phyloP scores from a whole-genome alignment of 2,797 vertebrate species.

The Mycteria americana region DNA sequence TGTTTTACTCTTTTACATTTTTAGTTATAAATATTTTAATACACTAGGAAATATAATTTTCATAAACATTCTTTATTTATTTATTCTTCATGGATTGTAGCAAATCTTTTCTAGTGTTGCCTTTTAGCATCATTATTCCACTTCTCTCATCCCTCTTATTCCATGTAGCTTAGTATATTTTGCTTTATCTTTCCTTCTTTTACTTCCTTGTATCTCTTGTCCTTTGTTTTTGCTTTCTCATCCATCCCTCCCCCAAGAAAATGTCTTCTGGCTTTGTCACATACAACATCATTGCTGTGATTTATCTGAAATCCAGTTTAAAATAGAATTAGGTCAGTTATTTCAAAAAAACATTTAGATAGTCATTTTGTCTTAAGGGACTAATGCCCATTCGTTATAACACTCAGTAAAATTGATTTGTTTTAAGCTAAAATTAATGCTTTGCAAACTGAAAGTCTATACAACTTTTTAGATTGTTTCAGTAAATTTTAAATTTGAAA shows the following conservation, averaged over 20 bases:
- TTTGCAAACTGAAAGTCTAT: not conserved
- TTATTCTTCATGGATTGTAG: not conserved
- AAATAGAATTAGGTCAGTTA: not conserved
- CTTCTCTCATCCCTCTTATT: not conserved
- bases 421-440: not conserved
- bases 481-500: not conserved
- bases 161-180: slow-evolving; percentile 24
- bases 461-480: not conserved
- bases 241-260: not conserved
- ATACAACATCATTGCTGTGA: not conserved
- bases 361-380: not conserved
- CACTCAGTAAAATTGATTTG: not conserved
- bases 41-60: not conserved
- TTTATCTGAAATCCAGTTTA: not conserved
- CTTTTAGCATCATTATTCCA: not conserved
- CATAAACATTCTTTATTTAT: not conserved
- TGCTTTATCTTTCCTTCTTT: not conserved
- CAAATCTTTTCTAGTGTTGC: not conserved
- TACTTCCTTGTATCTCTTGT: not conserved
- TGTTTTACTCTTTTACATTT: not conserved
- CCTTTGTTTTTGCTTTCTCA: not conserved
- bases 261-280: not conserved
- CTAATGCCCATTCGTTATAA: not conserved
- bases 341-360: not conserved
- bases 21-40: not conserved